Evolutionary conservation across 2,797 vertebrate species (phyloP).

Genomic region (Peromyscus nudipes): DNA sequence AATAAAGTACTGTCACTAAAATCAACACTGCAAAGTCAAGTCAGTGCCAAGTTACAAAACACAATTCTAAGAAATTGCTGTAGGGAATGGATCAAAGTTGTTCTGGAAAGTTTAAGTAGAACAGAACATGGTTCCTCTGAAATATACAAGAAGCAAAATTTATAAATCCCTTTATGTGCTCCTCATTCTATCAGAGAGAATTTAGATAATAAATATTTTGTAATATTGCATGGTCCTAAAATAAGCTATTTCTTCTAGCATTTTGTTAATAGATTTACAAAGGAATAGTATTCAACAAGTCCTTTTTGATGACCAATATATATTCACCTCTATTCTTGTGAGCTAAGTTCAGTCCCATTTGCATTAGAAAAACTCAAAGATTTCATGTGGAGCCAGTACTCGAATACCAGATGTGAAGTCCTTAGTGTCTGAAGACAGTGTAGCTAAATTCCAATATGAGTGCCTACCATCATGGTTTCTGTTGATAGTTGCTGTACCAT

Average conservation of each 20-base stretch:
- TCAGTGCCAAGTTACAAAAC: slow-evolving; percentile 11
- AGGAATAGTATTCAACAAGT: neutral
- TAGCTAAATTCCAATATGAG: neutral
- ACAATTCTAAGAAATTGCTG: slow-evolving; percentile 29
- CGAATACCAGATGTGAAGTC: neutral
- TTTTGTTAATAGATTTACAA: slow-evolving; percentile 6
- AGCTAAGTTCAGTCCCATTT: neutral
- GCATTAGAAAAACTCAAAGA: neutral
- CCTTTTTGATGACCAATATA: slow-evolving; percentile 26
- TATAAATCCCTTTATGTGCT: slow-evolving; percentile 41
- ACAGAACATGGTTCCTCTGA: neutral
- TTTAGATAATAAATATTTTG: slow-evolving; percentile 1
- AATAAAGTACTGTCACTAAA: slow-evolving; percentile 6
- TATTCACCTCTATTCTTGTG: neutral
- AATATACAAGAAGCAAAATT: slow-evolving; percentile 26
- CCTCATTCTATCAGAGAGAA: slow-evolving; percentile 3
- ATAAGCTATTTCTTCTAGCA: slow-evolving; percentile 24
- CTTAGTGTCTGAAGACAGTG: neutral
- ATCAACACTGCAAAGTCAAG: slow-evolving; percentile 23
- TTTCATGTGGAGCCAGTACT: too few species aligned
- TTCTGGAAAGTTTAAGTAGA: slow-evolving; percentile 9
- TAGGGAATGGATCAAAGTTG: slow-evolving; percentile 31
- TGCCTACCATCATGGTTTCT: neutral
- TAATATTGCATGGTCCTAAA: slow-evolving; percentile 37
- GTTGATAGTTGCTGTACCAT: neutral